Conservation (phyloP, 1,140 invertebrate species). For the Panulirus ornatus region DNA sequence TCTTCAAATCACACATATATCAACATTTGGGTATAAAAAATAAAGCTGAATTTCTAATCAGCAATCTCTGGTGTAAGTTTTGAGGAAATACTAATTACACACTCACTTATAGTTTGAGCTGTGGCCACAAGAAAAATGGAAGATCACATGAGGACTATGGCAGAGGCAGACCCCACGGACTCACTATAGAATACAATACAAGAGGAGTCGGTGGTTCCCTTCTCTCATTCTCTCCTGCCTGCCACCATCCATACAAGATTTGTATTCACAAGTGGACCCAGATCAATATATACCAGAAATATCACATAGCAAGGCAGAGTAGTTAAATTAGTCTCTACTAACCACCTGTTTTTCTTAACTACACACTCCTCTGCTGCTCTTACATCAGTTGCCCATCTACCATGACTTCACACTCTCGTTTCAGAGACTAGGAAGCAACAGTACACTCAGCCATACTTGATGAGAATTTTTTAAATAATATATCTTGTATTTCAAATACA, state of each 20-base stretch:
- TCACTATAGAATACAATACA: constrained; percentile 29
- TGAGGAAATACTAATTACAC: constrained; percentile 62
- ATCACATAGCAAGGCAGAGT: constrained; percentile 73
- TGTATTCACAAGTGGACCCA: constrained; percentile 69
- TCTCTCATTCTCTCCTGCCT: constrained; percentile 19
- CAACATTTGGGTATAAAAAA: constrained; percentile 56
- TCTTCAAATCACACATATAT: constrained; percentile 30
- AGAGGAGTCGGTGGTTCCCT: constrained; percentile 7
- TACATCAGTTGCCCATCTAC: constrained; percentile 6
- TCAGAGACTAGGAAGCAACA: constrained; percentile 68
- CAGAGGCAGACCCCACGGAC: constrained; percentile 44
- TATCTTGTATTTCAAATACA: neutral
- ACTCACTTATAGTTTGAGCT: constrained; percentile 69
- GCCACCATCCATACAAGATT: constrained; percentile 52
- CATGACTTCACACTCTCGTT: neutral
- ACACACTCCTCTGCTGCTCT: constrained; percentile 29
- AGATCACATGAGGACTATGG: constrained; percentile 69
- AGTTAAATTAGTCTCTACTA: constrained; percentile 69
- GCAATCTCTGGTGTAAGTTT: constrained; percentile 68
- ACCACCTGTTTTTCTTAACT: constrained; percentile 67
- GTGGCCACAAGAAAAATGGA: constrained; percentile 71
- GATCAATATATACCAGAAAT: constrained; percentile 66
- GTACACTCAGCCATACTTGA: constrained; percentile 55
- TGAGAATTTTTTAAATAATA: constrained; percentile 9
- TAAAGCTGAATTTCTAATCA: constrained; percentile 69